Percentiles rank a stretch among this genome's conserved stretches.
These are phyloP conservation scores for Eonycteris spelaea DNA, from an alignment of 2,113 vertebrate genomes.

Conservation along the genomic window DNA sequence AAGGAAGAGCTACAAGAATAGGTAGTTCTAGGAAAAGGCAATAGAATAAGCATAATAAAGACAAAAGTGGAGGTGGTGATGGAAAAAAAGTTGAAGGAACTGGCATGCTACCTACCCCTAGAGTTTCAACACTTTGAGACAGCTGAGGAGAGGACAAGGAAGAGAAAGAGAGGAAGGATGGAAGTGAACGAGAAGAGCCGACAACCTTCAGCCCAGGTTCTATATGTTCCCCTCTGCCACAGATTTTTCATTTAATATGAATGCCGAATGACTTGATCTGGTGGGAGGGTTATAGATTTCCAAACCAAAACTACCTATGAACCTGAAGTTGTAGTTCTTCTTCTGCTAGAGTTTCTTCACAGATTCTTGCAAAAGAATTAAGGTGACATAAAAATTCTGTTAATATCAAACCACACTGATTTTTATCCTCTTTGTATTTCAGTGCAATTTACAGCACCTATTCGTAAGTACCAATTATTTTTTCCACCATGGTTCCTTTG, in stretches of 20 bases:
- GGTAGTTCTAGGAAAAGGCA: background rate
- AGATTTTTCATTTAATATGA: background rate
- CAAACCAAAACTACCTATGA: background rate
- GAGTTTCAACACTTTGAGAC: background rate
- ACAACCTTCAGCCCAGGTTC: background rate
- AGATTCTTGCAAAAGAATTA: background rate
- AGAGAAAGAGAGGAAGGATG: background rate
- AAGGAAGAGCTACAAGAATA: background rate
- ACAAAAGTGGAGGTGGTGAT: background rate
- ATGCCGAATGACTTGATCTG: background rate
- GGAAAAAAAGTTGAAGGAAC: background rate
- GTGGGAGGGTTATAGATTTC: background rate
- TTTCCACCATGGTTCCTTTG: background rate
- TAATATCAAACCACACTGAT: background rate
- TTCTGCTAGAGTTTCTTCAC: background rate
- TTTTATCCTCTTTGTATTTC: conserved; percentile 34
- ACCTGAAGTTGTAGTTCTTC: background rate
- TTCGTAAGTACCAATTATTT: conserved; percentile 49
- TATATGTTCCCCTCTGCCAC: background rate
- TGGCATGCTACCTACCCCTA: background rate
- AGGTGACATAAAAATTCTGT: background rate
- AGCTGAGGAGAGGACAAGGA: background rate
- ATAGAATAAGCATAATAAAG: background rate
- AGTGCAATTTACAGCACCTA: conserved; percentile 70
- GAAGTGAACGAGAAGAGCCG: background rate